Base-by-base conservation (phyloP, 2,888 invertebrate species). In the Amphimallon solstitiale region DNA sequence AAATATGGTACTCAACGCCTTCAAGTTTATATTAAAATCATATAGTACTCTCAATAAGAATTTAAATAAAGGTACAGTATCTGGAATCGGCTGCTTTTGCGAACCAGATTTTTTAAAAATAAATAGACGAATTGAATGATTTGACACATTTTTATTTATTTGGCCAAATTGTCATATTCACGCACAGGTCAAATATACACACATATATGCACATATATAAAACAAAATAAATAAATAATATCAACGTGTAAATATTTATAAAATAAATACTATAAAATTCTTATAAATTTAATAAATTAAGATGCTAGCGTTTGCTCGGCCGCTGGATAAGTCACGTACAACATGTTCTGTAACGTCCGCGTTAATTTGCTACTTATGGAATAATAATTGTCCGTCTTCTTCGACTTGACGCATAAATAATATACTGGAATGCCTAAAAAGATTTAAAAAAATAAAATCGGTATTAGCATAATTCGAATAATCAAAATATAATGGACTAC, bases 391-490 rank as follows among this genome's bases (percentile, higher is more conserved):
- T 82, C 78, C 0, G 89, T 88, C 38, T 83, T 82, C 71, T 87
- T 84, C 87, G 89, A 89, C 76, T 86, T 87, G 12, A 91, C 87
- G 74, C 89, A 90, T 0, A 92, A 73, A 74, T 91, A 90, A 81
- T 94, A 95, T 6, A 94, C 90, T 5, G 95, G 95, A 69, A 95
- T 86, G 21, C 94, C 89, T 71, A 83, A 80, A 62, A 85, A 75
- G 1, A 84, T 6, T 65, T 73, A 45, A 65, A 63, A 34, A 34
- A 34, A n/a, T n/a, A n/a, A n/a, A n/a, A n/a, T n/a, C n/a, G n/a
- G n/a, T n/a, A n/a, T n/a, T n/a, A n/a, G n/a, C n/a, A n/a, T n/a
- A n/a, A n/a, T n/a, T n/a, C n/a, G n/a, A n/a, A n/a, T n/a, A n/a
- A n/a, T n/a, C n/a, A n/a, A n/a, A n/a, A n/a, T n/a, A n/a, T n/a